Conservation (phyloP, 2,113 vertebrate genomes). For the Rhadina sibilatrix region DNA sequence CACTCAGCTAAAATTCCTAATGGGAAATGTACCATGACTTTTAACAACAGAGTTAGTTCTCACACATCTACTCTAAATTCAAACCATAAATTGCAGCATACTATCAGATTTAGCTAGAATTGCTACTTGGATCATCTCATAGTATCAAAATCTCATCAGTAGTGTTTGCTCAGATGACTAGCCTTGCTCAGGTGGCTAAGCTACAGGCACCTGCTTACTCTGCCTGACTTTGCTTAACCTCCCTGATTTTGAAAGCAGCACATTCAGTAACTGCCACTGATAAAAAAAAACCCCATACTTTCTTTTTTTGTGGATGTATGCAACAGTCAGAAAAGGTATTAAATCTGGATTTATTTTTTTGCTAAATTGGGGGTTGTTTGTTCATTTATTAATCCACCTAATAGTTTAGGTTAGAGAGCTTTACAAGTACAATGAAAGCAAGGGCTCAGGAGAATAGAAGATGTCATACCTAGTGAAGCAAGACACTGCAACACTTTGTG, state of each 20-base stretch:
- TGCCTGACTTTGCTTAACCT: neutral
- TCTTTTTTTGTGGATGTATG: neutral
- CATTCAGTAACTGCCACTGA: neutral
- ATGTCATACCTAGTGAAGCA: neutral
- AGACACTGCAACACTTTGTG: neutral
- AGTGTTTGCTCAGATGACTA: neutral
- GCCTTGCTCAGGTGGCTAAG: neutral
- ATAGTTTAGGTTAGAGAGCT: neutral
- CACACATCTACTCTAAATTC: neutral
- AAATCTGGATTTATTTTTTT: neutral
- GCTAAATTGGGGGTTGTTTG: neutral
- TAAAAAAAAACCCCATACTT: neutral
- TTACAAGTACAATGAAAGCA: neutral
- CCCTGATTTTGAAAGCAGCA: neutral
- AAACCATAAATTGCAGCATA: neutral
- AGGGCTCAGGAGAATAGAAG: neutral
- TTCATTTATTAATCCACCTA: neutral
- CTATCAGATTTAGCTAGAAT: neutral
- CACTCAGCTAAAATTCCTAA: neutral
- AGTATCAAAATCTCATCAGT: neutral
- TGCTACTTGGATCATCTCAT: neutral
- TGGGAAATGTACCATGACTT: neutral
- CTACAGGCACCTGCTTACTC: neutral
- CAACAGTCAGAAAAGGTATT: neutral
- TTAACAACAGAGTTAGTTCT: neutral